Base-by-base conservation (phyloP, 2,888 invertebrate genomes). In the Cataglyphis cursor region DNA sequence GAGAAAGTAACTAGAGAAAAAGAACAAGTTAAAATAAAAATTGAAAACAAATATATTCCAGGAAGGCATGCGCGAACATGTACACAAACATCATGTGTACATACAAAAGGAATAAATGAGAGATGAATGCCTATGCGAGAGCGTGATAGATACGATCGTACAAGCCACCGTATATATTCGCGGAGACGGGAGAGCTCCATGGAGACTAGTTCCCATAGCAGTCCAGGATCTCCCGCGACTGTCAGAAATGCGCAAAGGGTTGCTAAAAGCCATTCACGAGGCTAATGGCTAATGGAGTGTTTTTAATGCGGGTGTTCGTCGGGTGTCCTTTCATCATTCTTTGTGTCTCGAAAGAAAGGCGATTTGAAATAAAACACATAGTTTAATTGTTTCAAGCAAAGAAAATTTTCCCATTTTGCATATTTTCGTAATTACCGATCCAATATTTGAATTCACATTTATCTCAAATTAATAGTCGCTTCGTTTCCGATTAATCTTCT, bases 261-360 rank as follows among this genome's bases (percentile, higher is more conserved):
- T 92, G 90, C 92, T 92, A 91, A 92, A 92, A 92, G 92, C 93
- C 88, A 88, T 90, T 87, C 89, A 86, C 83, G 66, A 78, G 84
- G 73, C 88, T 91, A 90, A 91, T 91, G 87, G 90, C 87, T 91
- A 91, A 90, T 90, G 87, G 90, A 85, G 84, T 85, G 88, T 89
- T 82, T 88, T 88, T 86, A 87, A 89, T 84, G 59, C 64, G 80
- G 62, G 21, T 48, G 24, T 10, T 38, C 54, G 51, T 24, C 3
- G 31, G 31, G 24, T 12, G n/a, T 28, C 54, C 38, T 35, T 81
- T 73, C 70, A 57, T 54, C 61, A 64, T 66, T 75, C 76, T 81
- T 87, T 84, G 51, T 66, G 61, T 72, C 84, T 85, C 28, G 70
- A 66, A 51, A 54, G 70, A 76, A 54, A 66, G 18, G 35, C 15